Base-by-base conservation (phyloP, 1,140 invertebrate genomes). In the Limonius californicus region DNA sequence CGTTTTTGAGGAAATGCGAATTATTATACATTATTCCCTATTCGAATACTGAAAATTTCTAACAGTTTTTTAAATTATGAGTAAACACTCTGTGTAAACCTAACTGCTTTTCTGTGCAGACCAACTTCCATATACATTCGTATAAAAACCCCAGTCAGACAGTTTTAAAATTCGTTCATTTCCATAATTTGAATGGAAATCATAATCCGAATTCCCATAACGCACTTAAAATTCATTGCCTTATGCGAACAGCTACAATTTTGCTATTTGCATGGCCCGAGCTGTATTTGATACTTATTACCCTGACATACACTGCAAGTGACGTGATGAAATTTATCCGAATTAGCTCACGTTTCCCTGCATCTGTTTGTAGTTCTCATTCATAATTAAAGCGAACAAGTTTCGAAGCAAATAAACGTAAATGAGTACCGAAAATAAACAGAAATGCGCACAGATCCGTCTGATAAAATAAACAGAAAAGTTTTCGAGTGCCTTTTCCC, bases 31-130 rank as follows among this genome's bases (percentile, higher is more conserved):
- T n/a, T n/a, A n/a, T n/a, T n/a, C n/a, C n/a, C n/a, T n/a, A n/a
- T n/a, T n/a, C n/a, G n/a, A n/a, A n/a, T n/a, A n/a, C n/a, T n/a
- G n/a, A n/a, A n/a, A n/a, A n/a, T n/a, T n/a, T n/a, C n/a, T n/a
- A 35, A 35, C 35, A 57, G 39, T 57, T 57, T 57, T 23, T 16
- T 20, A 57, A 27, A 15, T 57, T 35, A 57, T 35, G 30, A 57
- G 12, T 35, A 20, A n/a, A n/a, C n/a, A n/a, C n/a, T n/a, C n/a
- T n/a, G n/a, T n/a, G n/a, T n/a, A n/a, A n/a, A n/a, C n/a, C n/a
- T n/a, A n/a, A n/a, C n/a, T n/a, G n/a, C n/a, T n/a, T n/a, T n/a
- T n/a, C n/a, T n/a, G n/a, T n/a, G n/a, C n/a, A n/a, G n/a, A n/a
- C n/a, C n/a, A n/a, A n/a, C n/a, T n/a, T n/a, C n/a, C n/a, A n/a